Conservation (phyloP, 2,797 vertebrate genomes). For the Cheirogaleus major region DNA sequence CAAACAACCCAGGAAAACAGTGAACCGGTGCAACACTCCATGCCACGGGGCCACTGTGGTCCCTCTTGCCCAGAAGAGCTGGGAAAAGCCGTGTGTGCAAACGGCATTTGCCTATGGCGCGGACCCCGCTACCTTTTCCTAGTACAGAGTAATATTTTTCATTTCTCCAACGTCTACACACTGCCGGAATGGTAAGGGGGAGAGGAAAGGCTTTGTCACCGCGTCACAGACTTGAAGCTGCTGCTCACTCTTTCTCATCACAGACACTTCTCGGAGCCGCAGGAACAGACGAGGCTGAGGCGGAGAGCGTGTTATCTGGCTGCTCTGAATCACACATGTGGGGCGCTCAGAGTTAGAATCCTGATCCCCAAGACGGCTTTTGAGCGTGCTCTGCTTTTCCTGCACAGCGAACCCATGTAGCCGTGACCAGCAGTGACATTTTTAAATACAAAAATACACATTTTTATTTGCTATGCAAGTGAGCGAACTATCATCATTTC, state of each 20-base stretch:
- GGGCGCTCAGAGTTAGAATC: neutral
- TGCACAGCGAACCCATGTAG: neutral
- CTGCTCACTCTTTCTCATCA: neutral
- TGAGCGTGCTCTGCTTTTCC: neutral
- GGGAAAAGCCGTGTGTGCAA: neutral
- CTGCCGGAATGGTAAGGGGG: neutral
- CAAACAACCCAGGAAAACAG: neutral
- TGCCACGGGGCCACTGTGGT: neutral
- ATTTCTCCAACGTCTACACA: neutral
- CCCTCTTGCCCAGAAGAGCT: neutral
- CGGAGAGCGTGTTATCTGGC: neutral
- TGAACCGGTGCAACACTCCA: neutral
- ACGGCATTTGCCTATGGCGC: neutral
- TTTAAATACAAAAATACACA: neutral
- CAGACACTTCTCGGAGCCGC: neutral
- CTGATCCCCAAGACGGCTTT: neutral
- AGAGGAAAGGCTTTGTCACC: neutral
- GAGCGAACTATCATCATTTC: neutral
- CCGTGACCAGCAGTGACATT: neutral
- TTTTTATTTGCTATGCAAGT: neutral
- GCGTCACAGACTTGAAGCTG: neutral
- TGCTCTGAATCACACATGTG: accelerated
- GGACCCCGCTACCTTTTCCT: neutral
- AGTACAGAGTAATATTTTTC: neutral
- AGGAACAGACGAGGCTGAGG: neutral